Conservation (phyloP, 1,140 invertebrate species). For the Bombus huntii region DNA sequence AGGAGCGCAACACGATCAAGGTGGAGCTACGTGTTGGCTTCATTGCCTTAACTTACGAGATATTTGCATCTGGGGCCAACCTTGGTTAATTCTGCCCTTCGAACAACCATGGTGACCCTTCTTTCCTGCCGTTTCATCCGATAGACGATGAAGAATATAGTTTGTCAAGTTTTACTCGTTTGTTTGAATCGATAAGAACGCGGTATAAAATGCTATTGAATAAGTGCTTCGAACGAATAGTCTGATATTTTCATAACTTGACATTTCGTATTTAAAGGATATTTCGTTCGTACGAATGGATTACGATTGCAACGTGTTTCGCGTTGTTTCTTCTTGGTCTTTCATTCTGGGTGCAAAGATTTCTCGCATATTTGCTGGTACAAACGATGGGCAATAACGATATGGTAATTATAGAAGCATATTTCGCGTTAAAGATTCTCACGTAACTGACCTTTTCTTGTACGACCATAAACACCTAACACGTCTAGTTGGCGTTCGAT, state of each 20-base stretch:
- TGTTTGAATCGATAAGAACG: neutral
- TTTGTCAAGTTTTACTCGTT: neutral
- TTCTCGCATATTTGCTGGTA: neutral
- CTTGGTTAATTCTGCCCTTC: slow-evolving; percentile 58
- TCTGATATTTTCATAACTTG: neutral
- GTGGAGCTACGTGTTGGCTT: slow-evolving; percentile 57
- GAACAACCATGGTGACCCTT: slow-evolving; percentile 11
- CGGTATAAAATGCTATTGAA: neutral
- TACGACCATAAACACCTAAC: slow-evolving; percentile 20
- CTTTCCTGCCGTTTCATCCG: neutral
- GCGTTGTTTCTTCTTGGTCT: neutral
- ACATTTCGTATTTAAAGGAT: neutral
- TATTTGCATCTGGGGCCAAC: slow-evolving; percentile 68
- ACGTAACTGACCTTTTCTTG: slow-evolving; percentile 28
- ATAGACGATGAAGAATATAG: no score
- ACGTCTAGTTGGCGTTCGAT: neutral
- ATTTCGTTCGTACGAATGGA: neutral
- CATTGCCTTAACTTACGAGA: slow-evolving; percentile 68
- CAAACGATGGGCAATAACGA: slow-evolving; percentile 20
- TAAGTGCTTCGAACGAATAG: no score
- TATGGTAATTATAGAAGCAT: slow-evolving; percentile 34
- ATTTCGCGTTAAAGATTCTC: neutral
- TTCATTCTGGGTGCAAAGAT: neutral
- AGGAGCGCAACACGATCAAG: slow-evolving; percentile 63
- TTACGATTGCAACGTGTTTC: neutral